Conservation (phyloP, 2,888 invertebrate genomes). For the Cryptus armator region DNA sequence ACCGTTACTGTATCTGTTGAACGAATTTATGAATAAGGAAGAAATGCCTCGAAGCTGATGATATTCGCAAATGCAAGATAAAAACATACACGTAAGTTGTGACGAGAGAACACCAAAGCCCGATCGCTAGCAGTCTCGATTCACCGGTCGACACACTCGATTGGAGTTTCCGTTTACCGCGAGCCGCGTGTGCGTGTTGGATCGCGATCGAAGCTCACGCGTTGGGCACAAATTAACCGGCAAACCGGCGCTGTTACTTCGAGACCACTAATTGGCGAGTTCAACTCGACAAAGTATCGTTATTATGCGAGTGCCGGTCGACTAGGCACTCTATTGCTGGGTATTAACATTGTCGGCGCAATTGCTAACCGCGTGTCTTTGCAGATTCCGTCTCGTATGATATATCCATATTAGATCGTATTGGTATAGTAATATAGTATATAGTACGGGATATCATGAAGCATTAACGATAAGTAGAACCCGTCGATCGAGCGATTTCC, state of each 20-base stretch:
- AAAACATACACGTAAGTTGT: neutral
- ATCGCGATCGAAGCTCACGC: conserved; percentile 31
- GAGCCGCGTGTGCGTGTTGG: conserved; percentile 42
- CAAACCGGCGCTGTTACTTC: conserved; percentile 61
- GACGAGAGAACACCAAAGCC: neutral
- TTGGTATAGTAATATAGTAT: neutral
- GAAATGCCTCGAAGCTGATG: neutral
- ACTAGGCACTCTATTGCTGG: conserved; percentile 49
- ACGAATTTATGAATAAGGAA: neutral
- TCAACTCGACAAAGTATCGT: conserved; percentile 60
- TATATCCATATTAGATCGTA: neutral
- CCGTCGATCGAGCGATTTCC: neutral
- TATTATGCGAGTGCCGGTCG: conserved; percentile 42
- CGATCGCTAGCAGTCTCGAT: conserved; percentile 10
- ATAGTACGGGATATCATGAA: conserved; percentile 3
- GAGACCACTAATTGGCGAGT: conserved; percentile 61
- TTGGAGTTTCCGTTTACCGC: conserved; percentile 51
- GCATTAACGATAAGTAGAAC: neutral
- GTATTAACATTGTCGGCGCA: conserved; percentile 61
- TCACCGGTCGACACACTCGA: conserved; percentile 55
- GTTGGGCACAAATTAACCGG: conserved; percentile 49
- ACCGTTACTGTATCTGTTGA: neutral
- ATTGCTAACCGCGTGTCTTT: conserved; percentile 60
- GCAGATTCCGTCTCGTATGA: conserved; percentile 37
- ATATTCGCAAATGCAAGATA: neutral